Percentiles rank a stretch among this genome's conserved stretches.
These are phyloP conservation scores for Dione vanillae DNA, from an alignment of 2,888 invertebrate genomes.

Conservation along the genomic window DNA sequence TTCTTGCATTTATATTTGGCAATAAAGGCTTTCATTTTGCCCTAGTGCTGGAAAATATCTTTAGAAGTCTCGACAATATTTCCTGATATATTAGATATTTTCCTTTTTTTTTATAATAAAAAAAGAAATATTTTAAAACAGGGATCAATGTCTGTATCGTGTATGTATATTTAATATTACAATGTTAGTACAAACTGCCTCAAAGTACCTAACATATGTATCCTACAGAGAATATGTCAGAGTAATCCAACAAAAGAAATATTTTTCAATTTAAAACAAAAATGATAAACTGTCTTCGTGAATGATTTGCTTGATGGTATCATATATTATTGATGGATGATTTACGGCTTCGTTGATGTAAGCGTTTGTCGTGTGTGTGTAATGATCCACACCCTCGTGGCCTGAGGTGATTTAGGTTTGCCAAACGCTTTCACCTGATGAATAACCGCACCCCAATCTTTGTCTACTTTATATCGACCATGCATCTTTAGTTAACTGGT, in stretches of 20 bases:
- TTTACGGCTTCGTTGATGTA: conserved; percentile 53
- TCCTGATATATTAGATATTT: too few relatives aligned
- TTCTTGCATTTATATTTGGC: neutral
- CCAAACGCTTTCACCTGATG: conserved; percentile 75
- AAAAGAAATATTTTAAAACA: neutral
- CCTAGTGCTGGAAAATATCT: neutral
- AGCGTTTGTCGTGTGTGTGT: conserved; percentile 51
- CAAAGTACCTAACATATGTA: neutral
- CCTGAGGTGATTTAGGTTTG: conserved; percentile 72
- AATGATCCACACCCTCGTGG: conserved; percentile 58
- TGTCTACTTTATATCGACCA: conserved; percentile 56
- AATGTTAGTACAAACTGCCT: neutral
- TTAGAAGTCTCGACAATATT: neutral
- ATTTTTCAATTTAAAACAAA: neutral
- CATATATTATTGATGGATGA: conserved; percentile 40
- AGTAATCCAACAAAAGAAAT: neutral
- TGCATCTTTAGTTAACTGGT: conserved; percentile 75
- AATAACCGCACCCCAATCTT: conserved; percentile 68
- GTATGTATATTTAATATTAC: neutral
- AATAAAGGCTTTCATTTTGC: neutral
- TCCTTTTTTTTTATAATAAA: neutral
- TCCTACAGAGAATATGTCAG: too few relatives aligned
- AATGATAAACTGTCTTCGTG: conserved; percentile 7
- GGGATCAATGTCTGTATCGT: neutral
- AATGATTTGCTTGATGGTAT: conserved; percentile 32